Evolutionary conservation across 2,113 vertebrate species (phyloP), one percentile per base, ranked within the genome.

Genomic region (Hippocampus zosterae): DNA sequence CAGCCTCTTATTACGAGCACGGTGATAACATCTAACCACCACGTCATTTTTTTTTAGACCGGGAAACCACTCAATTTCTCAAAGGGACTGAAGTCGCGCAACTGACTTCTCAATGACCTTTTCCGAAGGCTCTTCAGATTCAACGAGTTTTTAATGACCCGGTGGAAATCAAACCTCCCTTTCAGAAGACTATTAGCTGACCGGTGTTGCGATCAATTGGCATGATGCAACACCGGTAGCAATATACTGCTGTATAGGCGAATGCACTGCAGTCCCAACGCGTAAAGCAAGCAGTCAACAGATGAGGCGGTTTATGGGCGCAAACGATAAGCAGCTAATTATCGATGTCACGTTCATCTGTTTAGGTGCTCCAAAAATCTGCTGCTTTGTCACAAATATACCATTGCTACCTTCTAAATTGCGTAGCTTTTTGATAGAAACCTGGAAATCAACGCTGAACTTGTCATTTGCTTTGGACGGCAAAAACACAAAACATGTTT

Each of bases 101-200:
- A 90, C 88, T 84, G 88, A 89, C 88, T 88, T 78, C 46, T 60
- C 8, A 44, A 74, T 76, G 86, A 87, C 89, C 89, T 88, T 85
- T 84, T 18, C 65, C 62, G 69, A 50, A 72, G 67, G 18, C 83
- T 83, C 68, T 65, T 52, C 74, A 77, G 80, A 84, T 71, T 76
- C 75, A 84, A 76, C 84, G 84, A 81, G 71, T 82, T 81, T 81
- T 84, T 91, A 89, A 90, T 88, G 88, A 85, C 87, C 77, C 70
- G 65, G 64, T 85, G 84, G 86, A 82, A 89, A 87, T 81, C 82
- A 78, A 67, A 67, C 41, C 77, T 81, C 75, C 81, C 85, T 61
- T 37, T 18, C 70, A 74, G 78, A 37, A 85, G 65, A 66, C 76
- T 48, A 81, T 83, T 74, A 79, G 74, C 74, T 64, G 19, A 13